phyloP scores from a whole-genome alignment of 2,797 vertebrate species.

The Urocyon cinereoargenteus region DNA sequence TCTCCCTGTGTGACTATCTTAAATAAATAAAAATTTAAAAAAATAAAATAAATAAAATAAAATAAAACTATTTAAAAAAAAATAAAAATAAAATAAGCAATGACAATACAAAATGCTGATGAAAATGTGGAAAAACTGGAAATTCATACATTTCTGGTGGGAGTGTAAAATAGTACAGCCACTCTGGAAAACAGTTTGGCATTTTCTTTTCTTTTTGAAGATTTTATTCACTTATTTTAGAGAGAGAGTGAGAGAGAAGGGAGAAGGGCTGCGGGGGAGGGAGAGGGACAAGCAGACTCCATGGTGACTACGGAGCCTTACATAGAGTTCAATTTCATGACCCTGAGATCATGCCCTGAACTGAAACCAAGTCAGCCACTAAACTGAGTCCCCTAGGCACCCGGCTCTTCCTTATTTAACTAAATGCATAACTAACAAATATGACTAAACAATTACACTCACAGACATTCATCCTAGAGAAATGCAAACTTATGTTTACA shows the following conservation, averaged over 20 bases:
- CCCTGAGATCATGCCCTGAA: background rate
- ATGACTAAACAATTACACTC: background rate
- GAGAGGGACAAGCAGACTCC: background rate
- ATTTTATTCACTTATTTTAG: background rate
- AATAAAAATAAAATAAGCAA: slow-evolving; percentile 54
- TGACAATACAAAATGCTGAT: background rate
- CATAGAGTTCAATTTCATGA: background rate
- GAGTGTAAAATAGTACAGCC: background rate
- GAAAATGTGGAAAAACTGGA: background rate
- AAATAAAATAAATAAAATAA: no score
- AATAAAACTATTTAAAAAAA: no score
- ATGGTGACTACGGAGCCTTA: background rate
- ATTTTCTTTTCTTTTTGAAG: slow-evolving; percentile 29
- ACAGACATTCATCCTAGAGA: slow-evolving; percentile 1
- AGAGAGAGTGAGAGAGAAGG: no score
- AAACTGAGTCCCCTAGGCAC: background rate
- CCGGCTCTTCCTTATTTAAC: slow-evolving; percentile 44
- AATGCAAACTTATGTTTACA: slow-evolving; percentile 14
- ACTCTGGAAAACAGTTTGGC: background rate
- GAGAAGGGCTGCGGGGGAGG: background rate
- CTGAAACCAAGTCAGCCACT: background rate
- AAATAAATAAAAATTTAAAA: no score
- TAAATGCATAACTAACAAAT: background rate
- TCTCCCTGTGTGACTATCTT: no score
- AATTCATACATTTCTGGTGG: background rate